Conservation (phyloP, 2,797 vertebrate species). For the Parambassis ranga region DNA sequence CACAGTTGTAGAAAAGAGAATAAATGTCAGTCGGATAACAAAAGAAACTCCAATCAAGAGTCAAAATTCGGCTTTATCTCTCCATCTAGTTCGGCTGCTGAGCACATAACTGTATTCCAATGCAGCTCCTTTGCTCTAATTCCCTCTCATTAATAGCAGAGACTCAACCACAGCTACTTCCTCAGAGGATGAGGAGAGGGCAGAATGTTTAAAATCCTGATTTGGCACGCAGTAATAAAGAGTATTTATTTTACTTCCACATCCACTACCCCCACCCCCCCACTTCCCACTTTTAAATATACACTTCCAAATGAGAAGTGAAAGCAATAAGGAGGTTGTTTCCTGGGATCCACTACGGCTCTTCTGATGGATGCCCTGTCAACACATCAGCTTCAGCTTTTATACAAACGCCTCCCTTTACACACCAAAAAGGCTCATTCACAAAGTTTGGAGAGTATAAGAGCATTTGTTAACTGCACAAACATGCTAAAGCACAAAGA, state of each 20-base stretch:
- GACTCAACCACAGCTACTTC: constrained; percentile 35
- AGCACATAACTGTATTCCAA: constrained; percentile 1
- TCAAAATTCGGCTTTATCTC: neutral
- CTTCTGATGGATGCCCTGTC: constrained; percentile 33
- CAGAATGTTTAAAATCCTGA: constrained; percentile 25
- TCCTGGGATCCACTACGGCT: constrained; percentile 35
- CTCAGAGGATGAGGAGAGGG: constrained; percentile 22
- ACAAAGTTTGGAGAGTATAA: too few species aligned
- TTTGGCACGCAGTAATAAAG: constrained; percentile 41
- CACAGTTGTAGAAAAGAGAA: constrained; percentile 29
- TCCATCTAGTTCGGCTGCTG: neutral
- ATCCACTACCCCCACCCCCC: constrained; percentile 6
- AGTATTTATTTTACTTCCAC: constrained; percentile 50
- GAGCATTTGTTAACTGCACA: too few species aligned
- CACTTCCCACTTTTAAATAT: constrained; percentile 19
- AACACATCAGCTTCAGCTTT: constrained; percentile 53
- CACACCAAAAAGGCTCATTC: constrained; percentile 14
- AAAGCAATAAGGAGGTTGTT: constrained; percentile 25
- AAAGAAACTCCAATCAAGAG: neutral
- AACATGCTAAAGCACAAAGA: constrained; percentile 23
- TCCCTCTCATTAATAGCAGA: neutral
- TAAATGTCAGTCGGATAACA: constrained; percentile 1
- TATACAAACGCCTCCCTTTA: constrained; percentile 54
- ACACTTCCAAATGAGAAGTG: constrained; percentile 28
- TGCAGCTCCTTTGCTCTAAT: constrained; percentile 19